Evolutionary conservation across 37 sponge, comb jelly and placozoan genomes (phyloP), one percentile per base, ranked within the genome.

Genomic region (Halichondria panicea): DNA sequence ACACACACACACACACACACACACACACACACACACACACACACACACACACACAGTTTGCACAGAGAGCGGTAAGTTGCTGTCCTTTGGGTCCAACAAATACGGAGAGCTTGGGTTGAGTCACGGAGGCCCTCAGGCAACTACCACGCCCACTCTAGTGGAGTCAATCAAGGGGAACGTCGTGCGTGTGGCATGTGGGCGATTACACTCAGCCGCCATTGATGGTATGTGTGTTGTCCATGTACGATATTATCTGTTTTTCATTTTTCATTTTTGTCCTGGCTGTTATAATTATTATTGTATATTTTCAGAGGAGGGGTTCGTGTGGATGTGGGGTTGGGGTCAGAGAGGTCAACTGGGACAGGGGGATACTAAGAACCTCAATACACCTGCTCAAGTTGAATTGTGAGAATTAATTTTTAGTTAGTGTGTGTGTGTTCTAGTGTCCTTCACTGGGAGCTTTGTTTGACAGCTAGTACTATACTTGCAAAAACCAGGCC

Each of bases 61-160:
- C 33, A 60, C 81, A 3, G 82, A 81, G 42, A 43, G 43, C 35
- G 72, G 72, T 2, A 52, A 55, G 74, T 66, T 81, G 54, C 71
- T 43, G 45, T 27, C 72, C 1, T 80, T 80, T 80, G 81, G 81
- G n/a, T 33, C 37, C 63, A 95, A 92, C 68, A 71, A 79, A 42
- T 78, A 46, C 48, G 92, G 92, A 9, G 88, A 95, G 77, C 75
- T 95, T n/a, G 96, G 96, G 7, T 78, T 79, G 27, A 87, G 85
- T 4, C 74, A 90, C 53, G n/a, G 27, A 0, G 24, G 45, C 58
- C 42, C 66, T 24, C 15, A 22, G 25, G 36, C 55, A 22, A 42
- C 43, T 13, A 68, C 79, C 69, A 78, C 44, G n/a, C 86, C 86
- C 57, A 77, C 79, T 9, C 50, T 59, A 7, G 56, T 77, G 12